These are phyloP conservation scores for Pentalonia nigronervosa DNA, from an alignment of 1,140 invertebrate genomes.

Conservation along the genomic window DNA sequence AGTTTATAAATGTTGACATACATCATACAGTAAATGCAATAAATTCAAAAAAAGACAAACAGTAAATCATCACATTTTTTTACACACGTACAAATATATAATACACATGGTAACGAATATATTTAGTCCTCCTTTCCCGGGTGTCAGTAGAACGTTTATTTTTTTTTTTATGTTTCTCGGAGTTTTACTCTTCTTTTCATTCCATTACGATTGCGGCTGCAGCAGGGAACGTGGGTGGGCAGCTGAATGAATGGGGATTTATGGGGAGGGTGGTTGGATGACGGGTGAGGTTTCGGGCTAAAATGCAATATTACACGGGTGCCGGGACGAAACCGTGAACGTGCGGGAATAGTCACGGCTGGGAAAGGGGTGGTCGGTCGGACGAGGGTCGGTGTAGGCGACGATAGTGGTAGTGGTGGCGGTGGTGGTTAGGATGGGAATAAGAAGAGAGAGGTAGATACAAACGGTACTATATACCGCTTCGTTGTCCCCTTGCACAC, in stretches of 20 bases:
- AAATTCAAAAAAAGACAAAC: background rate
- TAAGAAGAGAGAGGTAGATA: background rate
- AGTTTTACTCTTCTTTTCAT: slow-evolving; percentile 26
- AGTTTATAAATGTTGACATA: background rate
- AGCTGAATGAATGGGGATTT: slow-evolving; percentile 4
- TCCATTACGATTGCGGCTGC: background rate
- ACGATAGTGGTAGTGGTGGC: background rate
- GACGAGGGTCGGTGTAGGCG: background rate
- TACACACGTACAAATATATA: background rate
- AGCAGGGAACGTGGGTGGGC: background rate
- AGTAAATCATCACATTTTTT: background rate
- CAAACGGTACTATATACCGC: slow-evolving; percentile 4
- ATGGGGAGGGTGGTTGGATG: background rate
- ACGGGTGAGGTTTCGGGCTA: background rate
- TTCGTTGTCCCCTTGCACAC: background rate
- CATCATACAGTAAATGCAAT: background rate
- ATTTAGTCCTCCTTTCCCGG: background rate
- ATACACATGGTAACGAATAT: background rate
- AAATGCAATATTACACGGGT: slow-evolving; percentile 22
- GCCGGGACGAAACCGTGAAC: slow-evolving; percentile 3
- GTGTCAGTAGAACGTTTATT: background rate
- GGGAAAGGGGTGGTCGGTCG: background rate
- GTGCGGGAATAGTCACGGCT: background rate
- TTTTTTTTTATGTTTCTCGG: background rate
- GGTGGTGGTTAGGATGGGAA: background rate